Evolutionary conservation across 35 echinoderm and acorn worm genomes (phyloP).

Genomic region (Acanthaster planci): DNA sequence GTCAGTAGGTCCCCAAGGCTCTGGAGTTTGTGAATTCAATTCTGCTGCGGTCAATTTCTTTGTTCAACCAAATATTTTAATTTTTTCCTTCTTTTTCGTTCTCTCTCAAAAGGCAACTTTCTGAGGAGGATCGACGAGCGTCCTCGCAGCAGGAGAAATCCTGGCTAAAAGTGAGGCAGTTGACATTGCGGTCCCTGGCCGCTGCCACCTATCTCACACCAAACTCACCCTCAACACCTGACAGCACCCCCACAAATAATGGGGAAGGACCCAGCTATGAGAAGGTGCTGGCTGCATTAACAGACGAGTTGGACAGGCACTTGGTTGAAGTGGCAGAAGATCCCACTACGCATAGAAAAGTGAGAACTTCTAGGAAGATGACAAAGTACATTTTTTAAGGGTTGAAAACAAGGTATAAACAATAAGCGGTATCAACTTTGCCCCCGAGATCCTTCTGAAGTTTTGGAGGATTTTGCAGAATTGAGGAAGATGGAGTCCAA

Average conservation of each 20-base stretch:
- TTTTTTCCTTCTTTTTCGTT: no score
- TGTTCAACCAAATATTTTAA: no score
- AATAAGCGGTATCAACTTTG: neutral
- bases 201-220: slow-evolving; percentile 55
- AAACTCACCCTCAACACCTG: neutral
- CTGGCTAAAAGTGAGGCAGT: slow-evolving; percentile 74
- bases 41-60: no score
- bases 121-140: slow-evolving; percentile 50
- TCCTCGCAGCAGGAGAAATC: slow-evolving; percentile 62
- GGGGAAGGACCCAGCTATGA: slow-evolving; percentile 37
- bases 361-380: neutral
- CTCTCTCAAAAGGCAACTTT: slow-evolving; percentile 66
- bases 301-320: slow-evolving; percentile 27
- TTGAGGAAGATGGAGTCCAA: neutral
- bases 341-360: slow-evolving; percentile 40
- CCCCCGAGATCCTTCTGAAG: neutral
- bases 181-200: slow-evolving; percentile 55
- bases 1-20: no score
- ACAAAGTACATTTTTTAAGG: neutral
- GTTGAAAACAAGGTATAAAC: neutral
- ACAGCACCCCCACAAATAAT: slow-evolving; percentile 21
- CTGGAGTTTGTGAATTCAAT: no score
- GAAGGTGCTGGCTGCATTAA: slow-evolving; percentile 40
- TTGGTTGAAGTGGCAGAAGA: slow-evolving; percentile 31
- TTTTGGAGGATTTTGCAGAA: neutral